Base-by-base conservation (phyloP, 2,113 vertebrate species). In the Halichoerus grypus region DNA sequence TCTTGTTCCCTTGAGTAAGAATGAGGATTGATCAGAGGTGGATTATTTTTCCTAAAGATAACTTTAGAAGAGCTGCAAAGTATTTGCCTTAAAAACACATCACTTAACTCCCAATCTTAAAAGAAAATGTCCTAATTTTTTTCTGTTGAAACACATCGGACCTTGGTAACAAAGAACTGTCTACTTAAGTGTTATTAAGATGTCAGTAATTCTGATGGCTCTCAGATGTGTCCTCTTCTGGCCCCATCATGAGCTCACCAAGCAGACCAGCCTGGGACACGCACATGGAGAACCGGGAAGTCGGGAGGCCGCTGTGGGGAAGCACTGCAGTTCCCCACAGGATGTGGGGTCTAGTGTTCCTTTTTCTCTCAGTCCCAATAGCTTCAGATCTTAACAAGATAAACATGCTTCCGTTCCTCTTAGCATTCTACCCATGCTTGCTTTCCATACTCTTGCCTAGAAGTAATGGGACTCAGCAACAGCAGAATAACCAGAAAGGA, bases 111-210 rank as follows among this genome's bases (percentile, higher is more conserved):
- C 31, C 46, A 55, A 4, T 88, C 61, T 95, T 95, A 82, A 92
- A 86, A 87, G 49, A 33, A 69, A 95, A 80, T 59, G 16, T 91
- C 11, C 15, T 77, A 33, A 18, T 42, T 36, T 67, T 74, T 97
- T 97, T 93, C 28, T 87, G 4, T 90, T 90, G 55, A 72, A 74
- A 88, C 13, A 51, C 69, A 18, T 85, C 36, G 86, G n/a, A n/a
- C 57, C 71, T 80, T 76, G 24, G 26, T 92, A 90, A 28, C 77
- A 59, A 49, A 71, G n/a, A 61, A 36, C 31, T 71, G 49, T n/a
- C 6, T 61, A 24, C 8, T 88, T 84, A 22, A 9, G 24, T 61
- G 39, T 72, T 33, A 28, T 59, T 87, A 80, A 46, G 16, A 33
- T 3, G 76, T 18, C 9, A 2, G 42, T 76, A 16, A 49, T 49